Evolutionary conservation across 2,888 invertebrate genomes (phyloP).

Genomic region (Machimus rusticus): DNA sequence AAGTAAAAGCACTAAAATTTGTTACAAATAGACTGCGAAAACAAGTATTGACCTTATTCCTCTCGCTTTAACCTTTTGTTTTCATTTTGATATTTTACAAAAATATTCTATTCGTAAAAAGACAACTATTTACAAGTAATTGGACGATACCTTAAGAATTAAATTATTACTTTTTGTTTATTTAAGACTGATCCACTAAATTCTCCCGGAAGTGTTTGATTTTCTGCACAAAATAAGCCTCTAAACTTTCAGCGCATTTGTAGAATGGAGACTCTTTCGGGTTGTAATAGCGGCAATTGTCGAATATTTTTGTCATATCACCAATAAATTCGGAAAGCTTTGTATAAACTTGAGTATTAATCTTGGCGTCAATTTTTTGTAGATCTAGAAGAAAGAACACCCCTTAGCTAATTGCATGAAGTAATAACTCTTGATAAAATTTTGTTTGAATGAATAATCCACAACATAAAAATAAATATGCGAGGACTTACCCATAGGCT

Average conservation of each 20-base stretch:
- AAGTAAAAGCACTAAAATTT: constrained; percentile 39
- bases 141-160: constrained; percentile 31
- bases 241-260: constrained; percentile 94
- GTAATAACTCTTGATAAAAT: background rate
- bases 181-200: constrained; percentile 65
- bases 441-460: background rate
- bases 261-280: constrained; percentile 95
- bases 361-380: constrained; percentile 87
- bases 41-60: background rate
- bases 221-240: constrained; percentile 94
- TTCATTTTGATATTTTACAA: constrained; percentile 23
- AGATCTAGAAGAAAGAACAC: constrained; percentile 73
- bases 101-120: constrained; percentile 41
- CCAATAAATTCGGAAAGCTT: constrained; percentile 94
- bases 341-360: constrained; percentile 82
- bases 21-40: constrained; percentile 17
- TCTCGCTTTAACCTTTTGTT: background rate
- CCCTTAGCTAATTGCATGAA: background rate
- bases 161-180: background rate
- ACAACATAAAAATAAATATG: background rate
- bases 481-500: constrained; percentile 86
- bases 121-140: constrained; percentile 25
- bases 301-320: constrained; percentile 98
- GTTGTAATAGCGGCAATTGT: constrained; percentile 98
- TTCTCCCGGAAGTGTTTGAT: constrained; percentile 87